phyloP scores from a whole-genome alignment of 2,797 vertebrate genomes.

The Hafferia zeledoni region DNA sequence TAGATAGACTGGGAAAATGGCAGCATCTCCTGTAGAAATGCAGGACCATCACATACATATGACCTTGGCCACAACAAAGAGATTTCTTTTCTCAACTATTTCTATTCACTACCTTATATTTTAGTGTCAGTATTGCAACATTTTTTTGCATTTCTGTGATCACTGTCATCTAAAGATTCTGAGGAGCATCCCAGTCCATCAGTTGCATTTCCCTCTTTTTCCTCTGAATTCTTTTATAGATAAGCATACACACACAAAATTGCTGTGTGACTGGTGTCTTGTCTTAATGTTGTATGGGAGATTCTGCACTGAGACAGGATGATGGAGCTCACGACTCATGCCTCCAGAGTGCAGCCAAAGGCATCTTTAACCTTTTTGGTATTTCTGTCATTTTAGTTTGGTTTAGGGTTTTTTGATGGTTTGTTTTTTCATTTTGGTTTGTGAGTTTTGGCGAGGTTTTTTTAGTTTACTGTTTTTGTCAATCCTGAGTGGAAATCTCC shows the following conservation, averaged over 20 bases:
- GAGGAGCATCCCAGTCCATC: neutral
- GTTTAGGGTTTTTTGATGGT: fast-evolving
- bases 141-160: neutral
- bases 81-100: neutral
- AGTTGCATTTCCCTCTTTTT: neutral
- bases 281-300: neutral
- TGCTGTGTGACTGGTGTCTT: neutral
- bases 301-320: neutral
- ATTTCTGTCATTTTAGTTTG: neutral
- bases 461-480: neutral
- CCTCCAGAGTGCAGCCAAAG: neutral
- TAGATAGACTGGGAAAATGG: neutral
- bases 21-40: neutral
- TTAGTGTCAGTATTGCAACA: neutral
- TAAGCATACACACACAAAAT: neutral
- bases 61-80: neutral
- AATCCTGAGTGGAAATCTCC: neutral
- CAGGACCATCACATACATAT: neutral
- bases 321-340: neutral
- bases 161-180: neutral
- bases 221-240: neutral
- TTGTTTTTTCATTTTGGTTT: neutral
- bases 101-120: neutral
- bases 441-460: neutral
- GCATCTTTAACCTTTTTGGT: neutral